Percentiles rank a stretch among this genome's conserved stretches.
These are phyloP conservation scores for Micropoecilia bifurca DNA, from an alignment of 2,797 vertebrate species.

Conservation along the genomic window DNA sequence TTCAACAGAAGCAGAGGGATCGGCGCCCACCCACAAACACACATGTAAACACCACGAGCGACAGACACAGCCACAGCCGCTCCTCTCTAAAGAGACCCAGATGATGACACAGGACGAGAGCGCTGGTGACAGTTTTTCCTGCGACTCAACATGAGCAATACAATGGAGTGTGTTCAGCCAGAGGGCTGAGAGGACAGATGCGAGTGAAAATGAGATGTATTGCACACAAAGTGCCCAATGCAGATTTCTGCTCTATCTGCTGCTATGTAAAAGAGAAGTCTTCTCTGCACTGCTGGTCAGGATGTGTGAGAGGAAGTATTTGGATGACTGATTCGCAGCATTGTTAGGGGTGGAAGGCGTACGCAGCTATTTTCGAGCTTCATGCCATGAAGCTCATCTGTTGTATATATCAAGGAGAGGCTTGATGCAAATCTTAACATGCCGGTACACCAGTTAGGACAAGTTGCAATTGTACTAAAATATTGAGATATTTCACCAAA, in stretches of 20 bases:
- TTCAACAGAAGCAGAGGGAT: slow-evolving; percentile 48
- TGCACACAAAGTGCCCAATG: slow-evolving; percentile 41
- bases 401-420: not conserved
- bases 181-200: slow-evolving; percentile 56
- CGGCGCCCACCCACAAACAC: slow-evolving; percentile 65
- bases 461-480: not conserved
- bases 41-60: slow-evolving; percentile 51
- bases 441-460: not conserved
- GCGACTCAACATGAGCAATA: slow-evolving; percentile 63
- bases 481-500: not conserved
- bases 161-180: slow-evolving; percentile 64
- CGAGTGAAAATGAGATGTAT: slow-evolving; percentile 30
- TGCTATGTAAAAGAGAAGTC: slow-evolving; percentile 14
- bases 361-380: not conserved
- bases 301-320: slow-evolving; percentile 16
- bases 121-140: slow-evolving; percentile 63
- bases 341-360: not conserved
- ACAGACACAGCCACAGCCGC: slow-evolving; percentile 31
- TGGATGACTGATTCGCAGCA: slow-evolving; percentile 25
- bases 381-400: not conserved
- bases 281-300: slow-evolving; percentile 27
- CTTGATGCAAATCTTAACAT: not conserved
- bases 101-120: slow-evolving; percentile 59
- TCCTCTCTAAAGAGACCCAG: slow-evolving; percentile 43
- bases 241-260: slow-evolving; percentile 61